Base-by-base conservation (phyloP, 2,797 vertebrate genomes). In the Ceryle rudis region DNA sequence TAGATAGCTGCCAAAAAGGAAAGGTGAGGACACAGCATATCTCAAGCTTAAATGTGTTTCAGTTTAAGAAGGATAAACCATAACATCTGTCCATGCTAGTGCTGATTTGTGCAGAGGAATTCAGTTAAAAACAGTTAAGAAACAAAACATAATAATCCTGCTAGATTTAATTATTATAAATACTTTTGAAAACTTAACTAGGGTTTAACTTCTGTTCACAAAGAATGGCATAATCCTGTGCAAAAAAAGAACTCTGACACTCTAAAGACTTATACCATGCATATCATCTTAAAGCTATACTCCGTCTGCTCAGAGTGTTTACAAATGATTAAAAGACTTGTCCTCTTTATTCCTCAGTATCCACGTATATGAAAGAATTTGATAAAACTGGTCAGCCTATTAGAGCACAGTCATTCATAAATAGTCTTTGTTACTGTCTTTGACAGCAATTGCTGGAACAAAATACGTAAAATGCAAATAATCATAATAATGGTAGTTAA, bases 391-490 rank as follows among this genome's bases (percentile, higher is more conserved):
- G 7, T 77, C 26, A 77, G 44, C 23, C 55, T 8, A 4, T 67
- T 84, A 57, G n/a, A 84, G 14, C 26, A 29, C 25, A 67, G 41
- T 46, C 47, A 19, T 71, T 91, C 31, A 57, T 73, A 86, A 85
- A 62, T 15, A 70, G 8, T 52, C 16, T 69, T 77, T 60, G 9
- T 87, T 79, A 84, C 79, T 82, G 46, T 23, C 23, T 87, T 83
- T 84, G 82, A 82, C 60, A 81, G 64, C 71, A 81, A 19, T 47
- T 89, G 35, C 62, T 93, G 16, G 15, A 70, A 86, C 28, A 57
- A 86, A 90, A 86, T 49, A 84, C 9, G 51, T 69, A 66, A 93
- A 90, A 94, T 90, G 57, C 15, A 89, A 78, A 71, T 72, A 89
- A 83, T 64, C 86, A 51, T 37, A 86, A 72, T 61, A 61, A 72